Percentiles rank a stretch among this genome's conserved stretches.
Conservation (phyloP, 2,888 invertebrate species). For the Scelioninae gen. 1 region DNA sequence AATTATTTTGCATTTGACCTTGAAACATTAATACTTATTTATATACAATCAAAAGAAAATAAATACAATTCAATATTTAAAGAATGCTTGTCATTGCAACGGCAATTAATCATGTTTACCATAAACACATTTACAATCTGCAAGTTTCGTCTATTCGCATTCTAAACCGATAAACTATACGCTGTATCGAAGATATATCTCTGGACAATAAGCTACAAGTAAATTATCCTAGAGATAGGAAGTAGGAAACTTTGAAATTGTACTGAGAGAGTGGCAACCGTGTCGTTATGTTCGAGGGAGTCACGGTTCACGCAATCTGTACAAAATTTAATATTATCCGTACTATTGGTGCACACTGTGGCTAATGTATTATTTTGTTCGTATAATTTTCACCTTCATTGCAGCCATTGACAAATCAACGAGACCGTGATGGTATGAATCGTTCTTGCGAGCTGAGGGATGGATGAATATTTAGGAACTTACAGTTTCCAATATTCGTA, state of each 20-base stretch:
- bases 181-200: constrained; percentile 35
- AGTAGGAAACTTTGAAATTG: constrained; percentile 74
- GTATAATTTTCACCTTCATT: constrained; percentile 53
- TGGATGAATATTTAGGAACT: constrained; percentile 43
- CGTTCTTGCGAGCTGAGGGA: constrained; percentile 18
- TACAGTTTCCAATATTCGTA: constrained; percentile 21
- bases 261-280: constrained; percentile 70
- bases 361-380: constrained; percentile 45
- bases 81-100: neutral
- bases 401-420: constrained; percentile 39
- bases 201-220: constrained; percentile 63
- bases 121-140: constrained; percentile 3
- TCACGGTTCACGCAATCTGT: constrained; percentile 73
- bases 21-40: too few relatives aligned
- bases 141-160: constrained; percentile 32
- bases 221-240: constrained; percentile 75
- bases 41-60: too few relatives aligned
- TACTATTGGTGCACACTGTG: constrained; percentile 43
- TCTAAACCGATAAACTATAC: constrained; percentile 36
- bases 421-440: constrained; percentile 33
- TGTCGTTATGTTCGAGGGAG: constrained; percentile 73
- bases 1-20: too few relatives aligned
- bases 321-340: constrained; percentile 72
- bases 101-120: constrained; percentile 19
- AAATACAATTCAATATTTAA: neutral